phyloP scores from a whole-genome alignment of 2,888 invertebrate genomes.

The Lingula anatina region DNA sequence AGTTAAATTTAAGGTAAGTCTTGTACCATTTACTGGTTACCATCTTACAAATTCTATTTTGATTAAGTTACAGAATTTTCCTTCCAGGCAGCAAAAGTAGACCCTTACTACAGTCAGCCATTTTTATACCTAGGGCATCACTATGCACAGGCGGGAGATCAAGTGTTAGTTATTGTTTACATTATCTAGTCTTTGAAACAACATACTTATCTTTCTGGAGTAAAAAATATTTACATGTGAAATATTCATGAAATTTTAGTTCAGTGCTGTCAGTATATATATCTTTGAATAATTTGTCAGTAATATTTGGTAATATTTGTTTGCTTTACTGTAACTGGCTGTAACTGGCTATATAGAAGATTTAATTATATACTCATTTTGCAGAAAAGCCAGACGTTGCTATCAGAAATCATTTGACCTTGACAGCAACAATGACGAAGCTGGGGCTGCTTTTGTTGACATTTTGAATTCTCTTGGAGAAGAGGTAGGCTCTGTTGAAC shows the following conservation, averaged over 20 bases:
- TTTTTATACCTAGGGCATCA: slow-evolving; percentile 73
- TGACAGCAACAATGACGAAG: slow-evolving; percentile 63
- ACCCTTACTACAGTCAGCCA: slow-evolving; percentile 69
- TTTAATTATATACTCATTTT: not conserved
- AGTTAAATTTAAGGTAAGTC: too few species aligned
- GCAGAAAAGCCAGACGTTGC: slow-evolving; percentile 69
- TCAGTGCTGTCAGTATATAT: too few species aligned
- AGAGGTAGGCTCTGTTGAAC: slow-evolving; percentile 57
- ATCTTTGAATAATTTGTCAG: too few species aligned
- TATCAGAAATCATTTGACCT: slow-evolving; percentile 78
- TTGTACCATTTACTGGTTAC: too few species aligned
- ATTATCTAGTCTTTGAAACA: not conserved
- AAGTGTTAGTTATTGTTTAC: slow-evolving; percentile 47
- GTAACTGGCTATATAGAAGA: too few species aligned
- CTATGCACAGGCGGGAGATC: slow-evolving; percentile 66
- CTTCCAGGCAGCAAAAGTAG: slow-evolving; percentile 57
- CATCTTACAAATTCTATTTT: not conserved
- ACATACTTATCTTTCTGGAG: too few species aligned
- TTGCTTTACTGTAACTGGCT: too few species aligned
- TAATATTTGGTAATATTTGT: too few species aligned
- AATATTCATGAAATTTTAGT: too few species aligned
- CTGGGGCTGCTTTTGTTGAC: slow-evolving; percentile 71
- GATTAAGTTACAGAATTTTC: slow-evolving; percentile 1
- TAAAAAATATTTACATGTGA: too few species aligned
- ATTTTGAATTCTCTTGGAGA: slow-evolving; percentile 67